phyloP scores from a whole-genome alignment of 2,888 invertebrate genomes.

The Lasioglossum malachurum region DNA sequence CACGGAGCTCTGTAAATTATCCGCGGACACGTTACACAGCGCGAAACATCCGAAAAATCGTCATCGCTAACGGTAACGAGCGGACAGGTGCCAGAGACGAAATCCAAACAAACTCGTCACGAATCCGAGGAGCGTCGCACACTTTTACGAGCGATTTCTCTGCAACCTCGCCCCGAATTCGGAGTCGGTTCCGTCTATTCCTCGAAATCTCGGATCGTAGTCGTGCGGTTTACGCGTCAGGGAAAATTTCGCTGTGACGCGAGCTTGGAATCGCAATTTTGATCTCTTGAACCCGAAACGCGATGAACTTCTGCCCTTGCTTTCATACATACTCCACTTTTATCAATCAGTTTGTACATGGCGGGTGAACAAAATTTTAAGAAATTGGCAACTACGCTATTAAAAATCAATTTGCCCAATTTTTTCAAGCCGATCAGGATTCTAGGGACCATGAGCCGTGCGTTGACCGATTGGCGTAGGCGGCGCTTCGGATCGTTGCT shows the following conservation, averaged over 20 bases:
- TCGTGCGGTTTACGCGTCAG: background rate
- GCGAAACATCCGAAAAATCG: background rate
- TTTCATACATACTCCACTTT: background rate
- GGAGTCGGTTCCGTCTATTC: slow-evolving; percentile 29
- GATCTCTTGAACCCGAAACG: background rate
- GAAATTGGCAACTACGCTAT: too few species aligned
- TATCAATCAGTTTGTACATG: background rate
- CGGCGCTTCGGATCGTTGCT: background rate
- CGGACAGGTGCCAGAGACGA: slow-evolving; percentile 6
- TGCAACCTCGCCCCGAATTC: slow-evolving; percentile 50
- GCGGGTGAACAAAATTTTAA: background rate
- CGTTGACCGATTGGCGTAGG: background rate
- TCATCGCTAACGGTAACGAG: slow-evolving; percentile 21
- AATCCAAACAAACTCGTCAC: slow-evolving; percentile 35
- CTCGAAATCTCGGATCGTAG: slow-evolving; percentile 27
- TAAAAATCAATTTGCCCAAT: too few species aligned
- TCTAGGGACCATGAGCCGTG: too few species aligned
- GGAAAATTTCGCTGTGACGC: slow-evolving; percentile 13
- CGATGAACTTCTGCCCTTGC: background rate
- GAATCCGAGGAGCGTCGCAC: slow-evolving; percentile 14
- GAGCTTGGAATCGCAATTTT: slow-evolving; percentile 2
- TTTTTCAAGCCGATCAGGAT: background rate
- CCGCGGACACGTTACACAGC: background rate
- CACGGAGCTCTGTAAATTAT: background rate
- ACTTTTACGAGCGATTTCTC: slow-evolving; percentile 60